Evolutionary conservation across 2,888 invertebrate genomes (phyloP).

Genomic region (Catocala nupta): DNA sequence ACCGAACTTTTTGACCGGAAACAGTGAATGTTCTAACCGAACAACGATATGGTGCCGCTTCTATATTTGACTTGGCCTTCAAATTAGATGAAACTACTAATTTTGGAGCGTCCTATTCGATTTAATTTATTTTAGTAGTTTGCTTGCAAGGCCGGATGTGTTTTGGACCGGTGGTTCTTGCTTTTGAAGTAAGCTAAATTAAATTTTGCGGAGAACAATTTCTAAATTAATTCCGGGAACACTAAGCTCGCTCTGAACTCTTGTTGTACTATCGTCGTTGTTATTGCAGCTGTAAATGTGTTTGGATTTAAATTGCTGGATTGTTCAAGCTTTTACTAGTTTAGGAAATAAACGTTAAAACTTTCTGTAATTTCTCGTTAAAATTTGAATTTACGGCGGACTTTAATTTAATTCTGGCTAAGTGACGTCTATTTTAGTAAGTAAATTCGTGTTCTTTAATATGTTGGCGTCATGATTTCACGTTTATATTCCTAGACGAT

Average conservation of each 20-base stretch:
- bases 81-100: constrained; percentile 42
- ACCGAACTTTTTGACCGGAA: constrained; percentile 35
- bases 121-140: constrained; percentile 52
- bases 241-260: constrained; percentile 32
- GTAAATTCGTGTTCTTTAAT: no score
- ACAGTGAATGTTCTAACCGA: constrained; percentile 32
- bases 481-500: no score
- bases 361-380: not conserved
- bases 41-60: constrained; percentile 31
- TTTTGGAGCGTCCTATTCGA: constrained; percentile 38
- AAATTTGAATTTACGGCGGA: not conserved
- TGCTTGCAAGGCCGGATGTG: constrained; percentile 45
- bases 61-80: constrained; percentile 46
- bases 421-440: no score
- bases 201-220: constrained; percentile 51
- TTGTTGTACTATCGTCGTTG: constrained; percentile 21
- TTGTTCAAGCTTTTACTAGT: constrained; percentile 4
- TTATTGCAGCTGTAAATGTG: constrained; percentile 12
- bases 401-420: no score
- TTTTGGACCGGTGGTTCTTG: constrained; percentile 40
- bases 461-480: no score
- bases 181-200: constrained; percentile 54
- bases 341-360: not conserved
- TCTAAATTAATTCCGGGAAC: constrained; percentile 52
- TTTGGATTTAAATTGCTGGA: constrained; percentile 6